These are phyloP conservation scores for Gonioctena quinquepunctata DNA, from an alignment of 1,140 invertebrate species.

Conservation along the genomic window DNA sequence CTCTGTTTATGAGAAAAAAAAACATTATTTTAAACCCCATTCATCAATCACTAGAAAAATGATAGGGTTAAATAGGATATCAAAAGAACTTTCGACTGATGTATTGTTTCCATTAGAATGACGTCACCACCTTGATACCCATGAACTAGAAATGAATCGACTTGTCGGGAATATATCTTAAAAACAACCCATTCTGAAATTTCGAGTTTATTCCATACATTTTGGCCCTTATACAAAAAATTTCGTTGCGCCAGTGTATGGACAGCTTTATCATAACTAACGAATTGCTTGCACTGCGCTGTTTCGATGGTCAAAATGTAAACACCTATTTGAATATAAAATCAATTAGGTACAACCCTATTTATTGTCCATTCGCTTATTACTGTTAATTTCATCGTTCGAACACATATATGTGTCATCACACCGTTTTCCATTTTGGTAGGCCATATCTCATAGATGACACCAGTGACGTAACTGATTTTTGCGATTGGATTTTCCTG, in stretches of 20 bases:
- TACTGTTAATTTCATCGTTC: constrained; percentile 1
- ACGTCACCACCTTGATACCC: too few relatives aligned
- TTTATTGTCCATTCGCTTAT: constrained; percentile 15
- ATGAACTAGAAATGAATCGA: too few relatives aligned
- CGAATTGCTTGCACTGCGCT: constrained; percentile 25
- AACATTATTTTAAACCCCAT: too few relatives aligned
- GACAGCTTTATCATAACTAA: constrained; percentile 28
- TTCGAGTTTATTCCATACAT: not conserved
- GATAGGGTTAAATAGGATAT: too few relatives aligned
- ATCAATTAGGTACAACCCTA: constrained; percentile 23
- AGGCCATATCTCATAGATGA: not conserved
- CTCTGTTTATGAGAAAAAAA: too few relatives aligned
- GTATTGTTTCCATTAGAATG: not conserved
- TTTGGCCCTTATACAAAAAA: too few relatives aligned
- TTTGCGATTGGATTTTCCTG: too few relatives aligned
- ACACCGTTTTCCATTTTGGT: constrained; percentile 1
- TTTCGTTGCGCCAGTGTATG: not conserved
- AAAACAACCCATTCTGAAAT: not conserved
- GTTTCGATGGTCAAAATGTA: constrained; percentile 19
- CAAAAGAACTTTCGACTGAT: too few relatives aligned
- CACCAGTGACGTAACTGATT: not conserved
- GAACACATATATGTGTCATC: not conserved
- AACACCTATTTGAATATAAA: constrained; percentile 37
- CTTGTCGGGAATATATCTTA: too few relatives aligned
- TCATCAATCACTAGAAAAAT: too few relatives aligned